phyloP scores from a whole-genome alignment of 92 coral and sea anemone species.

The Chrysogorgia sp. region DNA sequence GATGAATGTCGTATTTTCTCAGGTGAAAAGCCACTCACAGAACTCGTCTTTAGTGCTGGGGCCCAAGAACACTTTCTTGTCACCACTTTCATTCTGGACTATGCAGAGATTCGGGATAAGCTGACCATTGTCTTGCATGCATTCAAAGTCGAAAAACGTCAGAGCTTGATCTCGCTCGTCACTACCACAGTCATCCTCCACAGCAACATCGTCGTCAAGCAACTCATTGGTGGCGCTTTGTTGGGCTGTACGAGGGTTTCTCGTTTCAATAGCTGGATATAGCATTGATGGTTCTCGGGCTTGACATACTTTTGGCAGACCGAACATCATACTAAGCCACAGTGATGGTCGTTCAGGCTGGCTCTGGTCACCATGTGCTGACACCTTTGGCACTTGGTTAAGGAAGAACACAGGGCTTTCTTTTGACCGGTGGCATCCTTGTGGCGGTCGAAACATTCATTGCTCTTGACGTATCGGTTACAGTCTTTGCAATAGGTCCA shows the following conservation, averaged over 20 bases:
- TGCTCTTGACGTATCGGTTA: not conserved
- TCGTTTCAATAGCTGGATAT: not conserved
- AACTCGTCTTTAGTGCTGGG: too few relatives aligned
- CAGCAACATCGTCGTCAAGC: not conserved
- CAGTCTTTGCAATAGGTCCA: conserved; percentile 3
- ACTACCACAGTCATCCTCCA: too few relatives aligned
- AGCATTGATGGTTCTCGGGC: not conserved
- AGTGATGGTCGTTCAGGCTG: too few relatives aligned
- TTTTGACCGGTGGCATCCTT: not conserved
- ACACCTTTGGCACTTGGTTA: too few relatives aligned
- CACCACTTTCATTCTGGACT: too few relatives aligned
- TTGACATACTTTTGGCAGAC: too few relatives aligned
- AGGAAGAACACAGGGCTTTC: conserved; percentile 1
- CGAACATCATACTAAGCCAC: too few relatives aligned
- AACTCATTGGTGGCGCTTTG: too few relatives aligned
- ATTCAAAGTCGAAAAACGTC: too few relatives aligned
- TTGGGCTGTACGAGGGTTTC: not conserved
- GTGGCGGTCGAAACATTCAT: conserved; percentile 1
- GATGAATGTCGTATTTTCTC: not conserved
- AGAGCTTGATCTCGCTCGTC: too few relatives aligned
- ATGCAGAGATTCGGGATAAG: conserved; percentile 36
- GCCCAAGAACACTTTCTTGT: too few relatives aligned
- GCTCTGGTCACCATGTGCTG: too few relatives aligned
- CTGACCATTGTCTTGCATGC: conserved; percentile 3
- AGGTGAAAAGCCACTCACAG: not conserved